Percentiles rank a stretch among this genome's conserved stretches.
Conservation (phyloP, 2,113 vertebrate species). For the Patagioenas fasciata region DNA sequence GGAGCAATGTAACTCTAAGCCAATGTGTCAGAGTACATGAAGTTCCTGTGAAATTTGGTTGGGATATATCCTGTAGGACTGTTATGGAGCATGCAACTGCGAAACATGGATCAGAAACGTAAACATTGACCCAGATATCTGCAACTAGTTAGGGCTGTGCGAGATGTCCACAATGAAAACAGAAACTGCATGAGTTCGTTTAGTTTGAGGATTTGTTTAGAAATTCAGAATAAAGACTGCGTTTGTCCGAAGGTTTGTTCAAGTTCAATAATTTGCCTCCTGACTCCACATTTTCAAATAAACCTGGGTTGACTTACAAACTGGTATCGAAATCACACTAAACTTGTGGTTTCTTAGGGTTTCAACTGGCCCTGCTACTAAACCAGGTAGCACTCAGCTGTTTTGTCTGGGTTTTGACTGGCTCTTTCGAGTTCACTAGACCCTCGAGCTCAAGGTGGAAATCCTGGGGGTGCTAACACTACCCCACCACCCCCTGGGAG, state of each 20-base stretch:
- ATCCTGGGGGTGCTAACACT: background rate
- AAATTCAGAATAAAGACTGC: background rate
- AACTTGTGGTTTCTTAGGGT: fast-evolving
- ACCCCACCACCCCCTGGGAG: fast-evolving
- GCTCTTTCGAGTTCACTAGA: background rate
- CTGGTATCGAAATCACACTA: background rate
- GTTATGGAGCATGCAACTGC: background rate
- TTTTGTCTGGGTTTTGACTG: background rate
- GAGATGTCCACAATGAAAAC: background rate
- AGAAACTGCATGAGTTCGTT: background rate
- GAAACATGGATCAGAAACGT: background rate
- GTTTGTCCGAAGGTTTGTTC: background rate
- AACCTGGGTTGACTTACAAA: background rate
- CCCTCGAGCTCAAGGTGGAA: background rate
- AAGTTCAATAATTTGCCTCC: background rate
- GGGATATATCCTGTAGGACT: background rate
- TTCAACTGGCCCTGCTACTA: background rate
- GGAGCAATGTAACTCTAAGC: background rate
- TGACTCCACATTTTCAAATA: background rate
- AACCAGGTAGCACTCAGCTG: background rate
- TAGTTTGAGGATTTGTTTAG: background rate
- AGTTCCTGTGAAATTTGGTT: background rate
- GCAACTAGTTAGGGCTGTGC: background rate
- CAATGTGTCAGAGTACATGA: background rate
- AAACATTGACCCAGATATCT: background rate